Base-by-base conservation (phyloP, 2,113 vertebrate species). In the Tauraco erythrolophus region DNA sequence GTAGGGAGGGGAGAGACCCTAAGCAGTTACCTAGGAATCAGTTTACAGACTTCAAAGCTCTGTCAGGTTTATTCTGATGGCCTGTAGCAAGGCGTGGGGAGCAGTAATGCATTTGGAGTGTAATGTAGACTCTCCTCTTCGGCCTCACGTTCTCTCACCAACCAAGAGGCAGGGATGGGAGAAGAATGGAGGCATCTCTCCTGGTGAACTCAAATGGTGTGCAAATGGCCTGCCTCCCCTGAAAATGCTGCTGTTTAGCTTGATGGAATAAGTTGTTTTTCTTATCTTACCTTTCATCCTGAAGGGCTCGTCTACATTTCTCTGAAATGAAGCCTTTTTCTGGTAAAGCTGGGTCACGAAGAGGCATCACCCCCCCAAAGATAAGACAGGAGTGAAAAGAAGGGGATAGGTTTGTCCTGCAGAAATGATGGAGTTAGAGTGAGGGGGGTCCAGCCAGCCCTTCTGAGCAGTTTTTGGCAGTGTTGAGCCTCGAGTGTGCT, bases 31-130 rank as follows among this genome's bases (percentile, higher is more conserved):
- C 92, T 97, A 92, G 93, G 96, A 96, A 93, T 98, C 86, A 3
- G 88, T 97, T 98, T 98, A 97, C 97, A 97, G 94, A 96, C 96
- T 98, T 98, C 79, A 97, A 98, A 98, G 96, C 16, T 11, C 76
- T 94, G 96, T 94, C 96, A 96, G 88, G 93, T 97, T 95, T 96
- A 90, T 97, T 97, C 93, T 87, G 93, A 97, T 70, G 88, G 74
- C 81, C 48, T 77, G 5, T 78, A 87, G 94, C 92, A 58, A n/a
- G 45, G 77, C 37, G 4, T 14, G 19, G 80, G 69, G 89, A 87
- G 78, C 75, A 69, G 37, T 91, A 95, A 94, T 97, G 92, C 51
- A 1, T 95, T 90, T 46, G 76, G 80, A 95, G 84, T 81, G 80
- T 92, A 93, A 97, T 95, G 96, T 93, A 97, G 95, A 95, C 81